A percentile compares a stretch with the other conserved stretches of the same genome.
phyloP scores from a whole-genome alignment of 2,888 invertebrate species.

The Tetragonula carbonaria region DNA sequence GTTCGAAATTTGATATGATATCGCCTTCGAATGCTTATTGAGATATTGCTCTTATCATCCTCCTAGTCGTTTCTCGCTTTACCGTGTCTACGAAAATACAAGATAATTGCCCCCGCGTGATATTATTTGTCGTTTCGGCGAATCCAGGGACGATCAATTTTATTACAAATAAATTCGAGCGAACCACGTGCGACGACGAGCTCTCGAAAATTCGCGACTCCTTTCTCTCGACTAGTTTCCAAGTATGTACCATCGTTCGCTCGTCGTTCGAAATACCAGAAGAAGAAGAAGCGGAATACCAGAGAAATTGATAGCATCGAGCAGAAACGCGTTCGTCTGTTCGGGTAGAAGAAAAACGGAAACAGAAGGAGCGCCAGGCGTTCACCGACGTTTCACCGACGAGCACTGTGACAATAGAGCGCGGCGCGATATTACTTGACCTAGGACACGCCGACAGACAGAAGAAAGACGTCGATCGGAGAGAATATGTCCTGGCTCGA shows the following conservation, averaged over 20 bases:
- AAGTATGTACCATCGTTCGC: not conserved
- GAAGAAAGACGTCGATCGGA: conserved; percentile 29
- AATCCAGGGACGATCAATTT: too few relatives aligned
- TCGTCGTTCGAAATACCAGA: too few relatives aligned
- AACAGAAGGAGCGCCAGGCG: not conserved
- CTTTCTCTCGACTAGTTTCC: not conserved
- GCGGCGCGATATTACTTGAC: not conserved
- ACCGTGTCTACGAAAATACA: too few relatives aligned
- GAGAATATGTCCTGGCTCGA: conserved; percentile 25
- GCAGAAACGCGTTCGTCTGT: not conserved
- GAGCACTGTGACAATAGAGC: not conserved
- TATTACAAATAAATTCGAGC: too few relatives aligned
- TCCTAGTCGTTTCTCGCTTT: too few relatives aligned
- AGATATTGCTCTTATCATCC: too few relatives aligned
- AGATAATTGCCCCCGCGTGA: too few relatives aligned
- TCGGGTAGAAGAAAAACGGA: not conserved
- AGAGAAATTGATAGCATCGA: not conserved
- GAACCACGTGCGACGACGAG: not conserved
- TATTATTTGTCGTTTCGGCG: too few relatives aligned
- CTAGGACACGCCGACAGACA: conserved; percentile 1
- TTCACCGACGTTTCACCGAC: not conserved
- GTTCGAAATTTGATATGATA: too few relatives aligned
- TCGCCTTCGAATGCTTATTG: too few relatives aligned
- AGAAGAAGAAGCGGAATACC: not conserved
- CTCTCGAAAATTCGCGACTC: not conserved